phyloP scores from a whole-genome alignment of 1,140 invertebrate species.

The Pomacea maculata region DNA sequence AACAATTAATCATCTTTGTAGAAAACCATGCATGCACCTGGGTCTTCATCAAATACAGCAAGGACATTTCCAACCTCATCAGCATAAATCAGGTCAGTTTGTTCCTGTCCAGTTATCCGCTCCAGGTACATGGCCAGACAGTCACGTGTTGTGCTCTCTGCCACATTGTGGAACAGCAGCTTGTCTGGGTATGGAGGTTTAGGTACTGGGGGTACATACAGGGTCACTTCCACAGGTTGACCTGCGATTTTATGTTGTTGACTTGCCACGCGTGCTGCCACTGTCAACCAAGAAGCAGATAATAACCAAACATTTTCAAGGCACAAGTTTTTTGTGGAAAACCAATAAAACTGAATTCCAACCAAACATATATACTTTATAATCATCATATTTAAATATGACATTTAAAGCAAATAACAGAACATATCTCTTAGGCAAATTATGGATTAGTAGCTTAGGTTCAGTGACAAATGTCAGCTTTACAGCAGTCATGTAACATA shows the following conservation, averaged over 20 bases:
- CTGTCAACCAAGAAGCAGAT: not conserved
- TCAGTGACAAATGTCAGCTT: too few relatives aligned
- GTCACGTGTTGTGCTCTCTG: conserved; percentile 29
- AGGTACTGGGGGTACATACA: conserved; percentile 13
- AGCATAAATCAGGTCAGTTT: conserved; percentile 26
- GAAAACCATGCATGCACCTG: not conserved
- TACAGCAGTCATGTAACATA: too few relatives aligned
- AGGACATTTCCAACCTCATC: conserved; percentile 28
- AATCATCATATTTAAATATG: too few relatives aligned
- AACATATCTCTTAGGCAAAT: too few relatives aligned
- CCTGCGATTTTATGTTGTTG: conserved; percentile 8
- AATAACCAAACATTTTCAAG: too few relatives aligned
- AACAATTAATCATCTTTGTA: too few relatives aligned
- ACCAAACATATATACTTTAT: too few relatives aligned
- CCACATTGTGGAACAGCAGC: conserved; percentile 28
- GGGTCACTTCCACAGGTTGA: not conserved
- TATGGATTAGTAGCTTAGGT: too few relatives aligned
- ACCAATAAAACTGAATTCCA: too few relatives aligned
- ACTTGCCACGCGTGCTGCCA: conserved; percentile 1
- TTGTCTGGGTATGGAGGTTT: conserved; percentile 20
- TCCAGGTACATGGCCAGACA: conserved; percentile 37
- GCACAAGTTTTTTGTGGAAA: too few relatives aligned
- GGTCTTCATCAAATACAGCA: conserved; percentile 8
- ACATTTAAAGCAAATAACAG: too few relatives aligned
- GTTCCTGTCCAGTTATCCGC: conserved; percentile 16